Evolutionary conservation across 2,797 vertebrate genomes (phyloP).

Genomic region (Alcedo quadribrachys): DNA sequence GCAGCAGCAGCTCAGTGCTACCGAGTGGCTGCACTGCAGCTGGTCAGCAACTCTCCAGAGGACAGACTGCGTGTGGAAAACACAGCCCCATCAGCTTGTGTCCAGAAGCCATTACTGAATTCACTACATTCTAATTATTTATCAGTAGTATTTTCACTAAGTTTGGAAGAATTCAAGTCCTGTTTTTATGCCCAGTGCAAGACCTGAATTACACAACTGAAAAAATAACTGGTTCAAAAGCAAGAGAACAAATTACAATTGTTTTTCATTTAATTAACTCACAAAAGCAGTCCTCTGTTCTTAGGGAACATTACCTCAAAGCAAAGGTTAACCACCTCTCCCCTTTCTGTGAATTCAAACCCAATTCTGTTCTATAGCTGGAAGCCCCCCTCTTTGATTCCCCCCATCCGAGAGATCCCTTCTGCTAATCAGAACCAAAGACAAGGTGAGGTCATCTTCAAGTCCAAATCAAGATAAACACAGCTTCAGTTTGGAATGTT

Average conservation of each 20-base stretch:
- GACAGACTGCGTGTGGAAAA: neutral
- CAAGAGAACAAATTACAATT: neutral
- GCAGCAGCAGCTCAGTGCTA: neutral
- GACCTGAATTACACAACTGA: neutral
- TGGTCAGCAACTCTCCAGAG: constrained; percentile 7
- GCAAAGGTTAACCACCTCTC: neutral
- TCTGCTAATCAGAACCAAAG: neutral
- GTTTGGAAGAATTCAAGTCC: neutral
- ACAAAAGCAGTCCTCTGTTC: neutral
- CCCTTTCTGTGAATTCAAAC: neutral
- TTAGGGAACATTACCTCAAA: neutral
- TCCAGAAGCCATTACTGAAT: neutral
- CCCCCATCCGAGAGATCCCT: neutral
- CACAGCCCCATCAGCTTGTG: neutral
- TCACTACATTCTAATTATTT: neutral
- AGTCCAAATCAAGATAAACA: neutral
- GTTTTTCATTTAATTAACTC: neutral
- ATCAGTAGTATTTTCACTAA: neutral
- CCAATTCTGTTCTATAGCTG: neutral
- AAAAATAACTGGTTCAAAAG: neutral
- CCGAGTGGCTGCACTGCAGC: neutral
- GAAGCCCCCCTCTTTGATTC: neutral
- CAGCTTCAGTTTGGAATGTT: neutral
- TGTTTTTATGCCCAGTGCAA: neutral
- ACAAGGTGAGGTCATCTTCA: neutral